Base-by-base conservation (phyloP, 2,797 vertebrate genomes). In the Phrynocephalus vlangalii region DNA sequence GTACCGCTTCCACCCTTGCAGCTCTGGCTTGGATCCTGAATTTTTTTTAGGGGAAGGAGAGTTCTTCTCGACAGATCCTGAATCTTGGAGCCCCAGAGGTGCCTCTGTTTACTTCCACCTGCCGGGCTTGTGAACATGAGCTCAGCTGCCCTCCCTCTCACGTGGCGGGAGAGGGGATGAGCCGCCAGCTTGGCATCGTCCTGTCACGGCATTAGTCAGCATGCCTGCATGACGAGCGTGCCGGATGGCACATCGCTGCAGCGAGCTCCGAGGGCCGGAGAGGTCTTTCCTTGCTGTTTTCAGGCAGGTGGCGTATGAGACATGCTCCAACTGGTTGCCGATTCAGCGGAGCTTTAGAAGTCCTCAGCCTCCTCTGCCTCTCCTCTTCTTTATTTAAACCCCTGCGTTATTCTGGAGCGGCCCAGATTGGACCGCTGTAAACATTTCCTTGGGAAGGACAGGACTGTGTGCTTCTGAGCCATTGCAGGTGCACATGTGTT, bases 121-220 rank as follows among this genome's bases (percentile, higher is more conserved):
- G 28, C 70, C n/a, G 28, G n/a, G 2, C 22, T 72, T n/a, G 28
- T n/a, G 10, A 44, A 68, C 44, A 85, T 83, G 89, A 79, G 66
- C 83, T 88, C 79, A 38, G 50, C 18, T 71, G 90, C 52, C 79
- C 79, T n/a, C 44, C 44, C 26, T 5, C 73, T 68, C 63, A 68
- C 26, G 10, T 91, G 92, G 71, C 66, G 82, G 91, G 91, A 93
- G 86, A 92, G 89, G 88, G 93, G 87, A 90, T 75, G 82, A 44
- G 52, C 6, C 90, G 90, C 2, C 80, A 92, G 83, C 83, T 72
- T 86, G 89, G 88, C 87, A 79, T 38, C 71, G 30, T 3, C 81
- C 1, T 85, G 86, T 82, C 82, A 13, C 28, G 10, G 22, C 66
- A n/a, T 24, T 38, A 89, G n/a, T 70, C 80, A 68, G 67, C 1